Percentiles rank a stretch among this genome's conserved stretches.
phyloP scores from a whole-genome alignment of 2,113 vertebrate species.

The Eira barbara region DNA sequence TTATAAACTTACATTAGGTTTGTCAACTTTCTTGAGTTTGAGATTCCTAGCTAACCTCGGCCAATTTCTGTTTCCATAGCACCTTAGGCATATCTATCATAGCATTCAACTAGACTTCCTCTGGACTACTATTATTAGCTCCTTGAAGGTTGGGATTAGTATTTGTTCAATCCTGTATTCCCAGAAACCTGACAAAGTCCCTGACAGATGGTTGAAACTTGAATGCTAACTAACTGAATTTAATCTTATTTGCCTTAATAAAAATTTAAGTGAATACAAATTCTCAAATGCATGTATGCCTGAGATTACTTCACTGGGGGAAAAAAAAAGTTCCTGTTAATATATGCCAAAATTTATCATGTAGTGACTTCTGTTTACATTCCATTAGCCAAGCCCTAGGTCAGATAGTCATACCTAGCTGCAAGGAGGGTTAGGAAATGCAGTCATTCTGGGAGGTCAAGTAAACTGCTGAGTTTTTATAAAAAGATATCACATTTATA shows the following conservation, averaged over 20 bases:
- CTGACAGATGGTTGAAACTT: neutral
- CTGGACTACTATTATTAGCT: neutral
- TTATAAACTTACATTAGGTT: neutral
- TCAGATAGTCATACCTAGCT: neutral
- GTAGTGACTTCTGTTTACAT: neutral
- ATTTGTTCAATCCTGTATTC: neutral
- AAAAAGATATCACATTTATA: neutral
- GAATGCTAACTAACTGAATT: neutral
- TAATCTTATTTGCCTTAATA: neutral
- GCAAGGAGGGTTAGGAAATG: neutral
- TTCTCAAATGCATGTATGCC: neutral
- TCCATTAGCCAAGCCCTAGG: neutral
- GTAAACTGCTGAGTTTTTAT: constrained; percentile 6
- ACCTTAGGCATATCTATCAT: neutral
- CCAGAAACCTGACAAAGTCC: neutral
- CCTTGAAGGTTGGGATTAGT: neutral
- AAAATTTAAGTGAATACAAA: neutral
- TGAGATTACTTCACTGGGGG: neutral
- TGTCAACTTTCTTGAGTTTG: neutral
- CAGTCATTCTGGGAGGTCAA: neutral
- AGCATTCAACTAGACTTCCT: neutral
- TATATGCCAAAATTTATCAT: neutral
- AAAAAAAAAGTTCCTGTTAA: neutral
- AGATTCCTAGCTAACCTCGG: neutral
- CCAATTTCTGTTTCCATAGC: neutral